Percentiles rank a stretch among this genome's conserved stretches.
Evolutionary conservation across 2,113 vertebrate species (phyloP).

Genomic region (Dipodomys ordii): DNA sequence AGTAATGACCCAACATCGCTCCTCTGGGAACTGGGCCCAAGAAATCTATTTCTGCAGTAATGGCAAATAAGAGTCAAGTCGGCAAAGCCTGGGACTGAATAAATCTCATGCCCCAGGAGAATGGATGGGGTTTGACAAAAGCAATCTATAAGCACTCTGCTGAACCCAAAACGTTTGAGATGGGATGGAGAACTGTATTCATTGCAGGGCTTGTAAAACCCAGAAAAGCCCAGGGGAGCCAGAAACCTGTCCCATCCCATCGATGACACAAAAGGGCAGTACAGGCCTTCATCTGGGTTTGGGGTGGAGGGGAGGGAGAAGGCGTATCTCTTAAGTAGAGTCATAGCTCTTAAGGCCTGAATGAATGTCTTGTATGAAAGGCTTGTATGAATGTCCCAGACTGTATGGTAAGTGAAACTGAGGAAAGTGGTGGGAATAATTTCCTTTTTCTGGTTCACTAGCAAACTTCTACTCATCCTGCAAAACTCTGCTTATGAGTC

Average conservation of each 20-base stretch:
- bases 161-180: conserved; percentile 78
- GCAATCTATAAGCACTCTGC: conserved; percentile 85
- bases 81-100: conserved; percentile 82
- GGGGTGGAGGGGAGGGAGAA: too few species aligned
- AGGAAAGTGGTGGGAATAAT: not conserved
- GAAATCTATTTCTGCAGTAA: conserved; percentile 88
- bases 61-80: conserved; percentile 86
- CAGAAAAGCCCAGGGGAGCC: conserved; percentile 7
- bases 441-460: not conserved
- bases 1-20: conserved; percentile 87
- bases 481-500: not conserved
- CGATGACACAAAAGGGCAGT: not conserved
- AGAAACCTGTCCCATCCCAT: not conserved
- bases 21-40: conserved; percentile 86
- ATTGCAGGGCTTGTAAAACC: not conserved
- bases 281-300: not conserved
- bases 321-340: too few species aligned
- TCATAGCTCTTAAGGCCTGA: too few species aligned
- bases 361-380: too few species aligned
- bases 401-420: not conserved
- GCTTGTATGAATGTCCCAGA: not conserved
- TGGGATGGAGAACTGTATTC: conserved; percentile 72
- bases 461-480: conserved; percentile 55
- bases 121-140: conserved; percentile 84
- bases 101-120: conserved; percentile 84